phyloP scores from a whole-genome alignment of 2,797 vertebrate species.

The Garrulus glandarius region DNA sequence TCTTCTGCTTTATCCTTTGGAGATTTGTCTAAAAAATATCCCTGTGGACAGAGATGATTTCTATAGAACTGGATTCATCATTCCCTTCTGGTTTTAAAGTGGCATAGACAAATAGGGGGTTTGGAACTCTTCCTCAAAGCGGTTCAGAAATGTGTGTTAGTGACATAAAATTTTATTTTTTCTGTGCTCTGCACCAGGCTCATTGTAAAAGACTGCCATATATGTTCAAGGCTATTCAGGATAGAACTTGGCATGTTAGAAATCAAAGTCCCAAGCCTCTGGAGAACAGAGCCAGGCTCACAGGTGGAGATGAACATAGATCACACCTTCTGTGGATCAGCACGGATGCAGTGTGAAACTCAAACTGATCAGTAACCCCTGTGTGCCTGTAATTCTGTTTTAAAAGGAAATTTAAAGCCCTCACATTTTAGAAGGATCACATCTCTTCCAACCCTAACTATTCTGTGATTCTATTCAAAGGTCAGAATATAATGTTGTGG shows the following conservation, averaged over 20 bases:
- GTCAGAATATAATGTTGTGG: not conserved
- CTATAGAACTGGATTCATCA: conserved; percentile 38
- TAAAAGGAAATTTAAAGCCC: not conserved
- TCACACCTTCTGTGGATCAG: not conserved
- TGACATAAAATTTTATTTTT: not conserved
- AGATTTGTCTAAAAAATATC: not conserved
- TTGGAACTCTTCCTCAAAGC: not conserved
- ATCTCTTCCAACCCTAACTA: not conserved
- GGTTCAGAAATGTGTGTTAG: not conserved
- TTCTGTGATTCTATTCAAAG: not conserved
- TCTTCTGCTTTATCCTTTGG: not conserved
- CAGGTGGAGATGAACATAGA: not conserved
- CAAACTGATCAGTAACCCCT: not conserved
- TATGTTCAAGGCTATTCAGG: not conserved
- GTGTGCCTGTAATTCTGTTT: not conserved
- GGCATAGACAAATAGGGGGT: not conserved
- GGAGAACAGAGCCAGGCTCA: not conserved
- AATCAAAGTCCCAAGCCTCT: not conserved
- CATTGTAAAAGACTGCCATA: not conserved
- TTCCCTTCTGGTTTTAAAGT: not conserved
- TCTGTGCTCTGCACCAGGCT: not conserved
- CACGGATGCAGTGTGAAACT: not conserved
- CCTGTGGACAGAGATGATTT: conserved; percentile 28
- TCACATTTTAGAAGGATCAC: not conserved
- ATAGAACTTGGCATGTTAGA: not conserved